phyloP scores from a whole-genome alignment of 2,113 vertebrate genomes.

The Platysternon megacephalum region DNA sequence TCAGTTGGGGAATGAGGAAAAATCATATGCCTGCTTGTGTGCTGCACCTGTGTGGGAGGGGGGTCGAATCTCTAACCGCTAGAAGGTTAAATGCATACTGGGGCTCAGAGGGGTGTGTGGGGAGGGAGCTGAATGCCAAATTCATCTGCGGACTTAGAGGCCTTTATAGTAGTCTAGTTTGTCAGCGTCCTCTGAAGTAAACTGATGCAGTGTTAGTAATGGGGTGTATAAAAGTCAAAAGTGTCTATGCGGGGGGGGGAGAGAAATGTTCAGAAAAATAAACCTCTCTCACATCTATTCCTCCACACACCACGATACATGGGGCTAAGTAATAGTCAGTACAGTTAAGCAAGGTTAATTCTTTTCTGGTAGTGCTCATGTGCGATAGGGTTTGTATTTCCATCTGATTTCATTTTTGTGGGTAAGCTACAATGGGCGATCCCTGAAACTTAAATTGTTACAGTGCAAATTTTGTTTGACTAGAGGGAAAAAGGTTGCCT shows the following conservation, averaged over 20 bases:
- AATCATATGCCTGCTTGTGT: not conserved
- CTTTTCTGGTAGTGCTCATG: not conserved
- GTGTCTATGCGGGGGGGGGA: accelerated
- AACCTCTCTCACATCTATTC: not conserved
- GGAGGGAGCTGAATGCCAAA: not conserved
- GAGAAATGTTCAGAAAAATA: not conserved
- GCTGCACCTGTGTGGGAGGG: constrained; percentile 10
- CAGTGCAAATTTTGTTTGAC: not conserved
- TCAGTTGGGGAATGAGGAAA: constrained; percentile 10
- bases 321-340: not conserved
- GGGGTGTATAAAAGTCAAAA: not conserved
- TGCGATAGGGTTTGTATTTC: not conserved
- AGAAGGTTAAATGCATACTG: not conserved
- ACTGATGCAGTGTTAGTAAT: not conserved
- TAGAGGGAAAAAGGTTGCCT: not conserved
- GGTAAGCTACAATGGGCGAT: not conserved
- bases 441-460: not conserved
- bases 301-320: constrained; percentile 4
- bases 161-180: not conserved
- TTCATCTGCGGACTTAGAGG: not conserved
- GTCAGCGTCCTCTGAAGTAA: constrained; percentile 33
- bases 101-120: constrained; percentile 20
- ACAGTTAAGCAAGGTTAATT: constrained; percentile 19
- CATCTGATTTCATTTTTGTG: not conserved
- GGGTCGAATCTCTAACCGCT: not conserved